Evolutionary conservation across 2,113 vertebrate species (phyloP), one percentile per base, ranked within the genome.

Genomic region (Tylochromis polylepis): DNA sequence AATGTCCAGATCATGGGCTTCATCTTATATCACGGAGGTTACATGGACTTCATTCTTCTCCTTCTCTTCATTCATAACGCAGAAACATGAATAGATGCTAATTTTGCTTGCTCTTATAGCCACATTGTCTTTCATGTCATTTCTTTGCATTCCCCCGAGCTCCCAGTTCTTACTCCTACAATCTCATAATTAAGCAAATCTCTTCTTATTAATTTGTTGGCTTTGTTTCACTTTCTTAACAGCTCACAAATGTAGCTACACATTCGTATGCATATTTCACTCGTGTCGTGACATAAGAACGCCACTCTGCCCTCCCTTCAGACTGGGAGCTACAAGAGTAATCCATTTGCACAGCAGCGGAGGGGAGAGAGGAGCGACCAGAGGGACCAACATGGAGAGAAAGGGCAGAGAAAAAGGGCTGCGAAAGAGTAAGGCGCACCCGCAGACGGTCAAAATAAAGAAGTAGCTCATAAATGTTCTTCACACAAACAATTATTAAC

Each of bases 281-380:
- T 16, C n/a, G 38, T 82, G 79, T 84, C 53, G 62, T 92, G 89
- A 86, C 83, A 87, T 70, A 79, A 57, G 79, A 60, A 36, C 46
- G 85, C 80, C 87, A 88, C 87, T 92, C 70, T 86, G 49, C 34
- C 82, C 67, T 93, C 94, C 89, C 90, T 53, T 85, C 82, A 88
- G 88, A 91, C 82, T 65, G 10, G 56, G 79, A 92, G 88, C 77
- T 93, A 95, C 95, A 95, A 91, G 91, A 94, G 86, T 90, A 91
- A 83, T 93, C 92, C 93, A 95, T 95, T 95, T 94, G 92, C 88
- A 87, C 80, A 29, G 62, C 72, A 58, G 86, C 38, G 27, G 81
- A 89, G 36, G 85, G 34, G 58, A 85, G 81, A 84, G 62, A 85
- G 59, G 27, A 49, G 34, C 3, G 8, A 77, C 43, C 67, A 51